phyloP scores from a whole-genome alignment of 2,113 vertebrate genomes.

The Lepus timidus region DNA sequence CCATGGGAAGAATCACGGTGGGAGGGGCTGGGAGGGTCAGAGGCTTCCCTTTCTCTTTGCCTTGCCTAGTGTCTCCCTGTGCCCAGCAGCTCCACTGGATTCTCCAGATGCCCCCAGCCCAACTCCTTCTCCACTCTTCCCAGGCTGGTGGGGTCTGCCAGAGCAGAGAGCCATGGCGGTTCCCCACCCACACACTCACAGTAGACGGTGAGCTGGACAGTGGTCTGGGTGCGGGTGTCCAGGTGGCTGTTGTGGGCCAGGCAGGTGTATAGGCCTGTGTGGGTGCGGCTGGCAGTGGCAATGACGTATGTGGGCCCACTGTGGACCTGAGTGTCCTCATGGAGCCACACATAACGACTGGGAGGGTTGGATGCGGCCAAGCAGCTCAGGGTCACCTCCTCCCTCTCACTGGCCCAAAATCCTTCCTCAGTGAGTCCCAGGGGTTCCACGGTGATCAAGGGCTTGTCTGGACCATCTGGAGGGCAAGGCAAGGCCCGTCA shows the following conservation, averaged over 20 bases:
- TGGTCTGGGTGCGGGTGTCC: constrained; percentile 90
- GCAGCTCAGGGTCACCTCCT: constrained; percentile 93
- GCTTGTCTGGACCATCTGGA: constrained; percentile 92
- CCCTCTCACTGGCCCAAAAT: constrained; percentile 91
- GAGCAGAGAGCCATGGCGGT: rapidly evolving
- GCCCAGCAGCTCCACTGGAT: background rate
- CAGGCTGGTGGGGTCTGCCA: too few relatives aligned
- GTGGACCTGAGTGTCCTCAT: constrained; percentile 92
- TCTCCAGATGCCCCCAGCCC: background rate
- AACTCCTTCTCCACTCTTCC: too few relatives aligned
- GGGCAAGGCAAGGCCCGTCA: background rate
- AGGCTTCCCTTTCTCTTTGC: background rate
- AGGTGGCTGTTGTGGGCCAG: constrained; percentile 92
- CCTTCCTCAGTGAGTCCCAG: constrained; percentile 89
- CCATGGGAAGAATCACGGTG: background rate
- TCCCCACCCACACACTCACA: constrained; percentile 79
- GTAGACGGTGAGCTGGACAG: constrained; percentile 92
- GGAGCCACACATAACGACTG: constrained; percentile 94
- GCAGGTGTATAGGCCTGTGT: constrained; percentile 94
- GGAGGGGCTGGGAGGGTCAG: background rate
- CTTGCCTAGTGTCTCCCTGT: background rate
- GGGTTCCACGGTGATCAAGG: constrained; percentile 91
- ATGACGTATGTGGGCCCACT: constrained; percentile 90
- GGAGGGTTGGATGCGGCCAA: constrained; percentile 92
- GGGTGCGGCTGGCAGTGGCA: constrained; percentile 87